Percentiles rank a stretch among this genome's conserved stretches.
Evolutionary conservation across 1,140 invertebrate genomes (phyloP).

Genomic region (Leptestheria dahalacensis): DNA sequence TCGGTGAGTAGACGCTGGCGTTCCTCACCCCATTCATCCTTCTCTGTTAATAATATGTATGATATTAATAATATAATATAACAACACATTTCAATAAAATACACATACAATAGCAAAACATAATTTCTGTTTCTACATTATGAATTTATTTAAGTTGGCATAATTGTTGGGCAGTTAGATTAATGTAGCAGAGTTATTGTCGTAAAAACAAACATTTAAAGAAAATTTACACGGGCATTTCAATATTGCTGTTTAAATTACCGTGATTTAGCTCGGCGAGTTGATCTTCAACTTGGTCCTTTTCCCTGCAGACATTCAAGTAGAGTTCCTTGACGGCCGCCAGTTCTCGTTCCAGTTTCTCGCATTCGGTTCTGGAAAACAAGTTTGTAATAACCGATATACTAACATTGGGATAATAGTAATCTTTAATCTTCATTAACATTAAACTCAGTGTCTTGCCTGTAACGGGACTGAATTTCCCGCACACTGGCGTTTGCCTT

Average conservation of each 20-base stretch:
- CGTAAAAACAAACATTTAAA: background rate
- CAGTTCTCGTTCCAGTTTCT: background rate
- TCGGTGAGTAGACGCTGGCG: background rate
- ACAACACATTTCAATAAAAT: too few species aligned
- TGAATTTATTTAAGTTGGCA: too few species aligned
- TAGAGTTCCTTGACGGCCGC: slow-evolving; percentile 1
- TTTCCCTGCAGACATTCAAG: background rate
- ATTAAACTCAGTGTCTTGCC: background rate
- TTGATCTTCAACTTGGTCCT: background rate
- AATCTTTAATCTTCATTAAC: too few species aligned
- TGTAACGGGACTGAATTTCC: background rate
- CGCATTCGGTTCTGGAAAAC: background rate
- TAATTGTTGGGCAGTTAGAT: too few species aligned
- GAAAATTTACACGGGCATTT: background rate
- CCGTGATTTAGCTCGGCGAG: background rate
- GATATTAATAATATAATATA: background rate
- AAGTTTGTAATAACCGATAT: too few species aligned
- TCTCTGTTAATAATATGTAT: background rate
- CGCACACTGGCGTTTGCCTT: background rate
- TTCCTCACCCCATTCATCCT: background rate
- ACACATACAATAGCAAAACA: too few species aligned
- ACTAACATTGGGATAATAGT: too few species aligned
- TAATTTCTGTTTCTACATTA: too few species aligned
- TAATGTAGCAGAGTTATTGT: too few species aligned
- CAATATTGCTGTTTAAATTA: background rate